Base-by-base conservation (phyloP, 2,113 vertebrate genomes). In the Mandrillus leucophaeus region DNA sequence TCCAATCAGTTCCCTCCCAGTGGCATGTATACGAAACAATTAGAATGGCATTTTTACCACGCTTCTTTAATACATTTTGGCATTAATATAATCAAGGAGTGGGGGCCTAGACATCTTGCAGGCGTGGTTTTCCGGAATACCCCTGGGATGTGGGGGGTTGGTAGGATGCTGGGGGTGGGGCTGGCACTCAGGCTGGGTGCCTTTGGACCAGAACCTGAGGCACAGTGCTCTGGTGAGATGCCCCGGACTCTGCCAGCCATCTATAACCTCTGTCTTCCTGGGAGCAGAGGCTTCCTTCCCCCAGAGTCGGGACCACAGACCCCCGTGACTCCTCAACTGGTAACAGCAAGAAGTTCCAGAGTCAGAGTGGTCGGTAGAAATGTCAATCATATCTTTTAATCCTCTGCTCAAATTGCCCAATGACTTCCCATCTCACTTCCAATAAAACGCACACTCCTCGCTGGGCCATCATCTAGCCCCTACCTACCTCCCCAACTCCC, bases 1-100 rank as follows among this genome's bases (percentile, higher is more conserved):
- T 99, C 99, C 99, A 99, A 99, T 99, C 99, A 99, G 99, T 99
- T 99, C 99, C 99, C 99, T 99, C 99, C 99, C 99, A 99, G 99
- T 99, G 99, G 99, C 96, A 99, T 99, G 99, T 99, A 99, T 99
- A 99, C 98, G 99, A 99, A 99, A 99, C 99, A 99, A 99, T 99
- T 99, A 99, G 99, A 99, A 99, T 99, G 99, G 99, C 99, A 99
- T 99, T 99, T 99, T 99, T 99, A 99, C 99, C 99, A 99, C 99
- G 99, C 99, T 99, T 99, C 99, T 99, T 99, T 99, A 99, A 99
- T 99, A 99, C 99, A 99, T 99, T 99, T 99, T 98, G 99, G 99
- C 98, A 99, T 99, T 99, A 99, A 99, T 99, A 99, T 99, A 99
- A 99, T 99, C 99, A 99, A 99, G 99, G 99, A 99, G 99, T 64